Evolutionary conservation across 1,140 invertebrate species (phyloP).

Genomic region (Pygmarrhopalites habei): DNA sequence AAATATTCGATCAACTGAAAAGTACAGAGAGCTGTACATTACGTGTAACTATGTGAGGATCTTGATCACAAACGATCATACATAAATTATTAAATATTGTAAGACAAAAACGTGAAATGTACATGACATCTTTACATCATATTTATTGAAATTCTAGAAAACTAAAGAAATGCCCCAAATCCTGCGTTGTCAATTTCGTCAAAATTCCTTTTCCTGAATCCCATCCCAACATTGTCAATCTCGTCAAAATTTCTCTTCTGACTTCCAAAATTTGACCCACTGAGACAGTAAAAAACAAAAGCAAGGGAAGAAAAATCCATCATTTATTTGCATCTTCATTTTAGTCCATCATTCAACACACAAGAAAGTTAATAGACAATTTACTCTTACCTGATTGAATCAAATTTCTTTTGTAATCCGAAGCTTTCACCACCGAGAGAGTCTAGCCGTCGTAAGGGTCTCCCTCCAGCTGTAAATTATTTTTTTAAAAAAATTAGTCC

Average conservation of each 20-base stretch:
- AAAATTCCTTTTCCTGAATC: conserved; percentile 49
- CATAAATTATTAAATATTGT: too few species aligned
- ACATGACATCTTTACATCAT: too few species aligned
- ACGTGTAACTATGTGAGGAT: too few species aligned
- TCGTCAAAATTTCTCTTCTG: conserved; percentile 49
- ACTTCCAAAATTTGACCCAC: conserved; percentile 40
- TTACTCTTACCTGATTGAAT: conserved; percentile 41
- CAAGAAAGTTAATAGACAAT: too few species aligned
- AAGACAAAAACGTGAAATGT: too few species aligned
- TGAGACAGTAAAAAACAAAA: conserved; percentile 21
- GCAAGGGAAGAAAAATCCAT: background rate
- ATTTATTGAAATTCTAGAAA: too few species aligned
- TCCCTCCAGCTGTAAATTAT: too few species aligned
- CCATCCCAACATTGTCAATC: conserved; percentile 47
- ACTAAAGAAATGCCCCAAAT: conserved; percentile 47
- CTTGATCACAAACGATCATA: too few species aligned
- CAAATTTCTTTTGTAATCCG: conserved; percentile 41
- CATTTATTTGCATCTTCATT: background rate
- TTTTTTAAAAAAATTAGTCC: too few species aligned
- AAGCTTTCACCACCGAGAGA: conserved; percentile 41
- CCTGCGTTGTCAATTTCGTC: conserved; percentile 49
- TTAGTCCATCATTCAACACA: too few species aligned
- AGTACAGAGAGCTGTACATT: too few species aligned
- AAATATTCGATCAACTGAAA: too few species aligned
- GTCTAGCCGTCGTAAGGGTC: conserved; percentile 38